phyloP scores from a whole-genome alignment of 2,113 vertebrate species.

The Malurus elegans region DNA sequence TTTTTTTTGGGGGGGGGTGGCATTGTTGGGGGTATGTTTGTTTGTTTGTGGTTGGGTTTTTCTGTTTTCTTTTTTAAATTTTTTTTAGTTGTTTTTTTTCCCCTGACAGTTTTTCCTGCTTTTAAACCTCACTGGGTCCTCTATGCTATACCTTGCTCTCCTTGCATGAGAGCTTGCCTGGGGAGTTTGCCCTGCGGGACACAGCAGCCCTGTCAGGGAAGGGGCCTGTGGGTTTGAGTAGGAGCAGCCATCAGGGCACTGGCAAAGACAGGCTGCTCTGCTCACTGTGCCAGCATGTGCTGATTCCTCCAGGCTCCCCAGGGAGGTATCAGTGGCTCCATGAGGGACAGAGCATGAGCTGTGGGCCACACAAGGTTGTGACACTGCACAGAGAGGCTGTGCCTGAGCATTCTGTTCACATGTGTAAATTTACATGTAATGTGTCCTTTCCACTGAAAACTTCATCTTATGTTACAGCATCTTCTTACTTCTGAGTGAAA shows the following conservation, averaged over 20 bases:
- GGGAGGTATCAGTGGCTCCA: background rate
- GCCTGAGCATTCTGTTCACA: fast-evolving
- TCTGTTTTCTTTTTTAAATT: background rate
- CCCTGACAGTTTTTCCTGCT: background rate
- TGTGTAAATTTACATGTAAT: background rate
- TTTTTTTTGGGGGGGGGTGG: too few relatives aligned
- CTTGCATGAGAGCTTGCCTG: background rate
- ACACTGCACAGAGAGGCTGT: background rate
- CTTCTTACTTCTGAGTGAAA: background rate
- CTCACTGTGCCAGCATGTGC: background rate
- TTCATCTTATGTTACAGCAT: background rate
- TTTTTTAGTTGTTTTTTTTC: background rate
- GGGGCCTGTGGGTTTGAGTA: background rate
- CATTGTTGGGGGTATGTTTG: background rate
- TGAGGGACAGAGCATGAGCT: background rate
- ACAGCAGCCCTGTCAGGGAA: background rate
- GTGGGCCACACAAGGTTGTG: fast-evolving
- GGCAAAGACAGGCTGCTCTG: background rate
- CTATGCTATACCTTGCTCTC: background rate
- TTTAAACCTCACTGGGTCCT: background rate
- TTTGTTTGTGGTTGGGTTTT: too few relatives aligned
- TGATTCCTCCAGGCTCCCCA: background rate
- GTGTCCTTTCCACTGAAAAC: background rate
- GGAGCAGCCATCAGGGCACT: background rate
- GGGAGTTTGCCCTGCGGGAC: background rate